Base-by-base conservation (phyloP, 2,888 invertebrate species). In the Baronia brevicornis region DNA sequence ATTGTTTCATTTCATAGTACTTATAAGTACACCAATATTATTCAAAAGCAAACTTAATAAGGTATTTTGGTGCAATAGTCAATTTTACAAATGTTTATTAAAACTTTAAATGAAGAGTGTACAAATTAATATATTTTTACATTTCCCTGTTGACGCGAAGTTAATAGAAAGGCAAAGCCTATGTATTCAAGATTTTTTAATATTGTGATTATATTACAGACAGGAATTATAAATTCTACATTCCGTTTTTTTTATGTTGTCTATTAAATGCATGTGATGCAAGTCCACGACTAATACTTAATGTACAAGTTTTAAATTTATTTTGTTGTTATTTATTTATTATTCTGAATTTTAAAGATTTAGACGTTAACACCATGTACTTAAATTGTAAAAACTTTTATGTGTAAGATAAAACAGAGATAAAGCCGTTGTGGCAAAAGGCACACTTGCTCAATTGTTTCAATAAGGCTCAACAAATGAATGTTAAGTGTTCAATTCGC, bases 61-160 rank as follows among this genome's bases (percentile, higher is more conserved):
- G 72, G 66, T 77, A 79, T 80, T 75, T 78, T 80, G 84, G 84
- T 82, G 80, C 84, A 79, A 75, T 80, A 79, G 78, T 68, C 65
- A 82, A 80, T 77, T 82, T 61, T 82, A 80, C 79, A 80, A 82
- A 77, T 74, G 71, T 79, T 78, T 75, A 63, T 64, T 67, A 63
- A 67, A 68, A 60, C 54, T 58, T 63, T 68, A 67, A 60, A 63
- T 60, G 63, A 65, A 77, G 63, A 79, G 61, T 84, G 82, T 84
- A 84, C 82, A 82, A 82, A 82, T 78, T 80, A 79, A 79, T 79
- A 80, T 82, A 80, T 82, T 82, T 82, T 80, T 82, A 80, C 78
- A 82, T 78, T 75, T 79, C 68, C 65, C 74, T 77, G 75, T 78
- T 73, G 71, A 77, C 65, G 71, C 67, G 53, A 62, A 51, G 66